Base-by-base conservation (phyloP, 2,113 vertebrate genomes). In the Dasyprocta punctata region DNA sequence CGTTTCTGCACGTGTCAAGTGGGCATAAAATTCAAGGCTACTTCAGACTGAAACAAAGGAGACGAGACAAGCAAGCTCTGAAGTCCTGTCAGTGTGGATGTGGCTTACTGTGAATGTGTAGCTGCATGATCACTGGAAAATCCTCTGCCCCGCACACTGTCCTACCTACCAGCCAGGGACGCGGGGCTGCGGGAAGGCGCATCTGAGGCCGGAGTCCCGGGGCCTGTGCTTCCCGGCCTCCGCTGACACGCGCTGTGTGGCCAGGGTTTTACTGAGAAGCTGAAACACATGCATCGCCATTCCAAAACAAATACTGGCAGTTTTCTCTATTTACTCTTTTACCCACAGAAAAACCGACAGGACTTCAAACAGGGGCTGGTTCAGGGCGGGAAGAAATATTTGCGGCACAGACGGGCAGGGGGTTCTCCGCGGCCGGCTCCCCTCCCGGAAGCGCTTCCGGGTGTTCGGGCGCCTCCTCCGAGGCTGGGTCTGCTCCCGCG, bases 21-120 rank as follows among this genome's bases (percentile, higher is more conserved):
- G 24, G 71, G 11, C 12, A 26, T 44, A 30, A 30, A 49, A 78
- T 26, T 19, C 26, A 3, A 30, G 44, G 75, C 75, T 49, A 16
- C 44, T 30, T 49, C 26, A 47, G 26, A 16, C 22, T 5, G 38
- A 73, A 73, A 73, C 44, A 8, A 49, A 49, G 26, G 0, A 8
- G 26, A 0, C 3, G 7, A 22, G n/a, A 73, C 17, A 8, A 75
- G 38, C 24, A 2, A 47, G 73, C 52, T 14, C 4, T 14, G 52
- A 14, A 54, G 14, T 11, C 52, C 12, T 16, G 52, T 16, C 52
- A 54, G 73, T 30, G 26, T 77, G 44, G 26, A 12, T 1, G 28
- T 2, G 26, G 44, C 5, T 3, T 4, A 41, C 11, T 4, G 73
- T 16, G 41, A 30, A 28, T 7, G 26, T 28, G 11, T 3, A 6